phyloP scores from a whole-genome alignment of 2,888 invertebrate genomes.

The Leptopilina myrica region DNA sequence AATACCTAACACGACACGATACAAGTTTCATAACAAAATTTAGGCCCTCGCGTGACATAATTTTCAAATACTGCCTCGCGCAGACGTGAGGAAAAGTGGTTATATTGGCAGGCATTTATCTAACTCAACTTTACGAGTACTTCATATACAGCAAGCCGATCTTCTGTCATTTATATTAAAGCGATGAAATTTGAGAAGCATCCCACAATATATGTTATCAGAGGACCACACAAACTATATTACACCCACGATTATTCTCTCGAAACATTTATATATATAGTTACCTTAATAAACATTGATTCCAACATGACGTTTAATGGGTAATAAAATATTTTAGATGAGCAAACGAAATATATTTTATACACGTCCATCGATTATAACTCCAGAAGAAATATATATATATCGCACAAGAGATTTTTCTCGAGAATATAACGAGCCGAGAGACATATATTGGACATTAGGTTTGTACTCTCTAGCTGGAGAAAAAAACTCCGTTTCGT shows the following conservation, averaged over 20 bases:
- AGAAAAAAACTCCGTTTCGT: constrained; percentile 7
- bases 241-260: constrained; percentile 4
- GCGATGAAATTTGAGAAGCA: constrained; percentile 22
- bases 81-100: not conserved
- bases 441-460: constrained; percentile 46
- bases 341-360: too few species aligned
- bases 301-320: not conserved
- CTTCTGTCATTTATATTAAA: constrained; percentile 9
- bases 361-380: too few species aligned
- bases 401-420: constrained; percentile 5
- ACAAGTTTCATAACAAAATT: not conserved
- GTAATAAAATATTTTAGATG: too few species aligned
- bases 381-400: not conserved
- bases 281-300: constrained; percentile 17
- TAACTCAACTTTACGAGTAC: not conserved
- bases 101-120: constrained; percentile 24
- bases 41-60: not conserved
- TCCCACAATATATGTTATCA: not conserved
- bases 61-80: not conserved
- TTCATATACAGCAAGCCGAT: not conserved
- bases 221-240: constrained; percentile 13
- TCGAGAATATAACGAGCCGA: constrained; percentile 7
- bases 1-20: constrained; percentile 3
- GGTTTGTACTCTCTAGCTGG: constrained; percentile 46
- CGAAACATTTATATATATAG: not conserved